Conservation (phyloP, 2,113 vertebrate genomes). For the Rafetus swinhoei region DNA sequence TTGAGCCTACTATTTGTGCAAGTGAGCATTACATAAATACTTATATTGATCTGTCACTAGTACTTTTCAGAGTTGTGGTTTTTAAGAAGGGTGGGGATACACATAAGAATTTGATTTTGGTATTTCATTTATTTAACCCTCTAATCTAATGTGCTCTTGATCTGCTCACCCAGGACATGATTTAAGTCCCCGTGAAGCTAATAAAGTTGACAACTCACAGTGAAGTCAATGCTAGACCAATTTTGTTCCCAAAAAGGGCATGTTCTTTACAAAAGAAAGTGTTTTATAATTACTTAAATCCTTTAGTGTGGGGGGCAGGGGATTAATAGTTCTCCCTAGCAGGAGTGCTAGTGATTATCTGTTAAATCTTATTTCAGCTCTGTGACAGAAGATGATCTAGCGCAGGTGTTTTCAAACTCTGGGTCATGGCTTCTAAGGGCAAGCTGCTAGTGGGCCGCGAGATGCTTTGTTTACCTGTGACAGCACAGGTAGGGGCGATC, state of each 20-base stretch:
- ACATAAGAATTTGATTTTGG: not conserved
- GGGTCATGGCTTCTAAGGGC: no score
- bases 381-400: no score
- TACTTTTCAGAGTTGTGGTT: not conserved
- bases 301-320: no score
- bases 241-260: not conserved
- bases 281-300: not conserved
- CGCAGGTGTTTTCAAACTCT: no score
- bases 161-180: not conserved
- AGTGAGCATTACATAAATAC: not conserved
- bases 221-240: not conserved
- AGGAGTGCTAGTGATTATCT: no score
- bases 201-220: not conserved
- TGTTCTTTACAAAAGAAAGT: not conserved
- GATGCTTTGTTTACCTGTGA: no score
- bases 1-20: not conserved
- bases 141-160: not conserved
- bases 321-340: no score
- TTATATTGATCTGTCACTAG: not conserved
- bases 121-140: constrained; percentile 1
- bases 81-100: not conserved
- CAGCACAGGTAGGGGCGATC: no score
- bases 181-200: constrained; percentile 5
- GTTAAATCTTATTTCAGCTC: no score
- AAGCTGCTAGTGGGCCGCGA: no score